Percentiles rank a stretch among this genome's conserved stretches.
Evolutionary conservation across 2,888 invertebrate species (phyloP).

Genomic region (Drepanosiphum platanoidis): DNA sequence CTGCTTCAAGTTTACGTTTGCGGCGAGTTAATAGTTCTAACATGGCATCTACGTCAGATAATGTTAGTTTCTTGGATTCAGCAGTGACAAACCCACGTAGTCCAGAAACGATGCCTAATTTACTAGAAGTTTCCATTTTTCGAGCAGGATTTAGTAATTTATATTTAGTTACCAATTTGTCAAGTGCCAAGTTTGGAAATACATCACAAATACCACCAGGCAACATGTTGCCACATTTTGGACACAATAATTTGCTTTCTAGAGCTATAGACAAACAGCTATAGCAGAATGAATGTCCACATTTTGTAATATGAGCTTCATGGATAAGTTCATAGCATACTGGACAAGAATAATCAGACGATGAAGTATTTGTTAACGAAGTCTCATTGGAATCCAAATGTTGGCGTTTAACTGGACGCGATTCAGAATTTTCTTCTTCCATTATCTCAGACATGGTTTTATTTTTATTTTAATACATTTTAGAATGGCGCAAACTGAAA

Average conservation of each 20-base stretch:
- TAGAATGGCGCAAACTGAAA: slow-evolving; percentile 57
- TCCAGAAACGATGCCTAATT: slow-evolving; percentile 68
- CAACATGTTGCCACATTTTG: slow-evolving; percentile 82
- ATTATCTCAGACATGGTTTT: slow-evolving; percentile 44
- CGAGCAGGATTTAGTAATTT: slow-evolving; percentile 66
- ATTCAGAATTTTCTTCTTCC: slow-evolving; percentile 64
- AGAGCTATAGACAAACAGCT: slow-evolving; percentile 79
- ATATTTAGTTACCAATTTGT: slow-evolving; percentile 82
- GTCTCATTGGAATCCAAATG: slow-evolving; percentile 66
- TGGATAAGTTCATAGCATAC: slow-evolving; percentile 89
- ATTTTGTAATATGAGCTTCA: slow-evolving; percentile 89
- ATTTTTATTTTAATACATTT: slow-evolving; percentile 57
- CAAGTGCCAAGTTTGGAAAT: slow-evolving; percentile 86
- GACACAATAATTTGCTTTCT: slow-evolving; percentile 77
- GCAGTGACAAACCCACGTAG: slow-evolving; percentile 75
- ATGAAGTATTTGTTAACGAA: slow-evolving; percentile 69
- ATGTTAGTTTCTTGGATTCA: slow-evolving; percentile 77
- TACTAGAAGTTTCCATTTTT: slow-evolving; percentile 63
- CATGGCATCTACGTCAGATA: slow-evolving; percentile 84
- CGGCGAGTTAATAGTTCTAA: slow-evolving; percentile 81
- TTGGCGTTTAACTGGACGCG: slow-evolving; percentile 70
- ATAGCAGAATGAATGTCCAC: slow-evolving; percentile 92
- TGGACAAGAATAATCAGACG: slow-evolving; percentile 74
- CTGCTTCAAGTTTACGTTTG: slow-evolving; percentile 82
- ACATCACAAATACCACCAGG: slow-evolving; percentile 77